Percentiles rank a stretch among this genome's conserved stretches.
Conservation (phyloP, 2,113 vertebrate species). For the Nesoenas mayeri region DNA sequence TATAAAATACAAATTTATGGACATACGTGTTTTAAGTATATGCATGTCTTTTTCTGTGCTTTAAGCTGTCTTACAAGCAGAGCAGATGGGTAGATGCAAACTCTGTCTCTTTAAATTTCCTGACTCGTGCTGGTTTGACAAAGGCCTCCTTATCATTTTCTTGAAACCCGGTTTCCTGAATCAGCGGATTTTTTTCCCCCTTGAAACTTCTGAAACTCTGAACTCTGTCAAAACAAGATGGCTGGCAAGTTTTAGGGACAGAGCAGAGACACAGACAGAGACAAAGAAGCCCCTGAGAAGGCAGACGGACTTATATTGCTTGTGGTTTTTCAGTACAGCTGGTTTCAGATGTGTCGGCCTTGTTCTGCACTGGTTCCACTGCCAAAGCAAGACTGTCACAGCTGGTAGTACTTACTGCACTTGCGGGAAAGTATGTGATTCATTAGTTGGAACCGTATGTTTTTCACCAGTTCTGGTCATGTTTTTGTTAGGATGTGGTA, state of each 20-base stretch:
- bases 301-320: slow-evolving; percentile 91
- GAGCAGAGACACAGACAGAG: slow-evolving; percentile 80
- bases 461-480: slow-evolving; percentile 96
- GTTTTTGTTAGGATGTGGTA: slow-evolving; percentile 99
- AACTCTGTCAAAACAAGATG: slow-evolving; percentile 94
- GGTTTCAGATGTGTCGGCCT: slow-evolving; percentile 91
- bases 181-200: slow-evolving; percentile 78
- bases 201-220: slow-evolving; percentile 86
- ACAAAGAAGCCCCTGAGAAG: slow-evolving; percentile 90
- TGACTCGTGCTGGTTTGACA: slow-evolving; percentile 37
- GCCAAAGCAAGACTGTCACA: slow-evolving; percentile 92
- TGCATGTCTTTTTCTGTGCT: background rate
- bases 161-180: slow-evolving; percentile 76
- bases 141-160: slow-evolving; percentile 67
- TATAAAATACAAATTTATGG: background rate
- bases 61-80: background rate
- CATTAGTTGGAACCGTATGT: slow-evolving; percentile 97
- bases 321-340: slow-evolving; percentile 93
- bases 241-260: slow-evolving; percentile 84
- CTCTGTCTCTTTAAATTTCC: slow-evolving; percentile 61
- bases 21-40: background rate
- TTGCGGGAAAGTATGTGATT: slow-evolving; percentile 98
- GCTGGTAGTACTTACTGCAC: slow-evolving; percentile 99
- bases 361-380: slow-evolving; percentile 77
- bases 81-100: background rate